Percentiles rank a stretch among this genome's conserved stretches.
Evolutionary conservation across 2,888 invertebrate genomes (phyloP).

Genomic region (Trachelus iudaicus): DNA sequence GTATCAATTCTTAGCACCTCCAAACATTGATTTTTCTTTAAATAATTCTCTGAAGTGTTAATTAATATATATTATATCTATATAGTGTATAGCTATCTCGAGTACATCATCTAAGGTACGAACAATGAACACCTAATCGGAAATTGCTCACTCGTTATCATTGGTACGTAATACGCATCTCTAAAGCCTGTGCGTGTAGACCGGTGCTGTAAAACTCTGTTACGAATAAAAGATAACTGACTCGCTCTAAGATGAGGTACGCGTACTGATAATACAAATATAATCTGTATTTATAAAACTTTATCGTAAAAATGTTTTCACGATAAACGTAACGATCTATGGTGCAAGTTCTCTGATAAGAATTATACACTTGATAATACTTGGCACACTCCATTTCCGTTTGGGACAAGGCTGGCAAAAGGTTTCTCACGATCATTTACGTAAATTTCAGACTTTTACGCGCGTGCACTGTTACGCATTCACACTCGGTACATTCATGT

Average conservation of each 20-base stretch:
- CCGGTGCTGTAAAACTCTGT: not conserved
- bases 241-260: not conserved
- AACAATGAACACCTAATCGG: not conserved
- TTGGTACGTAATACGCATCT: not conserved
- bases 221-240: not conserved
- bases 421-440: not conserved
- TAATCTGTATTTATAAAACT: not conserved
- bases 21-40: constrained; percentile 16
- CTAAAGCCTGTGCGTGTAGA: not conserved
- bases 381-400: not conserved
- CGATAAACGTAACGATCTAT: not conserved
- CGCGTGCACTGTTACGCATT: not conserved
- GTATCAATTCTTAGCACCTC: constrained; percentile 3
- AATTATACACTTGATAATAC: not conserved
- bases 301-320: not conserved
- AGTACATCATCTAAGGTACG: not conserved
- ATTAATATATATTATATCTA: not conserved
- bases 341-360: not conserved
- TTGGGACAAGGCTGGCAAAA: not conserved
- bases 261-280: not conserved
- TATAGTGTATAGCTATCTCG: not conserved
- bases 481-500: not conserved
- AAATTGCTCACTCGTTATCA: not conserved
- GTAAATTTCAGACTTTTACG: not conserved
- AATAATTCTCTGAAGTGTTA: not conserved